Evolutionary conservation across 2,797 vertebrate species (phyloP).

Genomic region (Cichlasoma orientale): DNA sequence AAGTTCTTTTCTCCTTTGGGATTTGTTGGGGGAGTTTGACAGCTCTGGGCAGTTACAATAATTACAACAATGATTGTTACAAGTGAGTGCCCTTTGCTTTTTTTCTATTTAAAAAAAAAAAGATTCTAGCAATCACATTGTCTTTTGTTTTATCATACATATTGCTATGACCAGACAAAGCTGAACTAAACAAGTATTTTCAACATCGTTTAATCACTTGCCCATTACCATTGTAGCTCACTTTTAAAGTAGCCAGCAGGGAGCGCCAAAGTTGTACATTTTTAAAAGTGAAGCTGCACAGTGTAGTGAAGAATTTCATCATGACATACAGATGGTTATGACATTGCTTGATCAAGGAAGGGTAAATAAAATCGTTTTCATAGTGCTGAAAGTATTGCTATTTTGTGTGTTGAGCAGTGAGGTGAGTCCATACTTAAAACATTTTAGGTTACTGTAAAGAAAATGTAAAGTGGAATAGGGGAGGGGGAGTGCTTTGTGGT

Average conservation of each 20-base stretch:
- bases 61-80: slow-evolving; percentile 92
- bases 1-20: slow-evolving; percentile 92
- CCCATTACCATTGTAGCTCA: not conserved
- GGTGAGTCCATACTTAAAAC: too few relatives aligned
- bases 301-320: not conserved
- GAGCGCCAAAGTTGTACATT: not conserved
- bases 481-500: not conserved
- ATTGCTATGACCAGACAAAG: not conserved
- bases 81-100: slow-evolving; percentile 78
- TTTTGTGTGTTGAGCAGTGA: not conserved
- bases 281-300: not conserved
- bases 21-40: slow-evolving; percentile 92
- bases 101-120: not conserved
- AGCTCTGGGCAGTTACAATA: slow-evolving; percentile 92
- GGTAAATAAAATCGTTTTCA: not conserved
- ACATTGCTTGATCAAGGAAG: not conserved
- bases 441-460: too few relatives aligned
- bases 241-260: not conserved
- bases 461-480: not conserved
- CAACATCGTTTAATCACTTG: not conserved
- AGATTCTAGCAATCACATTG: not conserved
- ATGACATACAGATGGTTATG: not conserved
- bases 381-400: not conserved
- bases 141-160: too few relatives aligned
- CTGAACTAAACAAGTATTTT: not conserved